Evolutionary conservation across 2,797 vertebrate genomes (phyloP).

Genomic region (Dendrocincla tyrannina): DNA sequence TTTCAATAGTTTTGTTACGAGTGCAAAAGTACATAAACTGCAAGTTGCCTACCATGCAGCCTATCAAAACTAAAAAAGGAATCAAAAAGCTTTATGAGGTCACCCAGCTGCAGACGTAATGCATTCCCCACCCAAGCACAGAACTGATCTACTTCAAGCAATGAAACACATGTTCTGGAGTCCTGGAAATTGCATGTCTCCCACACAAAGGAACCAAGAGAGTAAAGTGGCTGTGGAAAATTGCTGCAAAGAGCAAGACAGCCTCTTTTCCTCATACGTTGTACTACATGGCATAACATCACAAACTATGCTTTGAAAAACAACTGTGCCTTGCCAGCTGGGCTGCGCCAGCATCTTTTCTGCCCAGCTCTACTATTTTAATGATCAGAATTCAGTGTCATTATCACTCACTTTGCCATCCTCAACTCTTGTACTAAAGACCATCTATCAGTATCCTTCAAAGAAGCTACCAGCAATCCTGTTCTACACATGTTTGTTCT

Average conservation of each 20-base stretch:
- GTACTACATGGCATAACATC: not conserved
- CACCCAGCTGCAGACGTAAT: not conserved
- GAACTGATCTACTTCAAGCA: not conserved
- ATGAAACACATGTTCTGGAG: not conserved
- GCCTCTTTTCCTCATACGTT: not conserved
- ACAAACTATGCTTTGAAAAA: not conserved
- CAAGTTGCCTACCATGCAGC: not conserved
- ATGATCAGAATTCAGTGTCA: not conserved
- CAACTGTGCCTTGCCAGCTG: not conserved
- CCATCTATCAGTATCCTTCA: not conserved
- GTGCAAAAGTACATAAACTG: not conserved
- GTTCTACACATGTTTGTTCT: not conserved
- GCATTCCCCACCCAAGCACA: not conserved
- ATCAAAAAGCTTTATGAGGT: not conserved
- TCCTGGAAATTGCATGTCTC: not conserved
- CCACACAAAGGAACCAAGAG: not conserved
- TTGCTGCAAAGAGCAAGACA: not conserved
- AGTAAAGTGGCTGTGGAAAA: not conserved
- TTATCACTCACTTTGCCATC: not conserved
- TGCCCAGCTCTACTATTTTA: not conserved
- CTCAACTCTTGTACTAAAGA: not conserved
- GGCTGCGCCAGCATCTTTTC: not conserved
- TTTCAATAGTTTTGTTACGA: not conserved
- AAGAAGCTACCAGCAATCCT: not conserved
- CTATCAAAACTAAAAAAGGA: not conserved